A percentile compares a stretch with the other conserved stretches of the same genome.
phyloP scores from a whole-genome alignment of 2,797 vertebrate species.

The Tragelaphus oryx region DNA sequence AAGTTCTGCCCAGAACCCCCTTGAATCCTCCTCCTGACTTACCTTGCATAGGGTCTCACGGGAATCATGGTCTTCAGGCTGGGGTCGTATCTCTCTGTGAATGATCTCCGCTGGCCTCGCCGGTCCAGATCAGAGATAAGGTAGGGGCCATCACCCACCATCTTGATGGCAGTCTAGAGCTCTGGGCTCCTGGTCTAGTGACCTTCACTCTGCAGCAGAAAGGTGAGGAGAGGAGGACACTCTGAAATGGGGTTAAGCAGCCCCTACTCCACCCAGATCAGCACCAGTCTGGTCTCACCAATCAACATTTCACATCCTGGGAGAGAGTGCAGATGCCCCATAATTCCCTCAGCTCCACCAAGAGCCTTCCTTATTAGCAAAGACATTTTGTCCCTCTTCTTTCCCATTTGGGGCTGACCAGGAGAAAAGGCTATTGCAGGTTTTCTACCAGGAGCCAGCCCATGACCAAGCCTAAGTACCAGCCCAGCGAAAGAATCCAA shows the following conservation, averaged over 20 bases:
- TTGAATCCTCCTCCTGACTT: not conserved
- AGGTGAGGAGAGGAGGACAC: not conserved
- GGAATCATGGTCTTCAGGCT: slow-evolving; percentile 70
- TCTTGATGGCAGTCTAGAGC: not conserved
- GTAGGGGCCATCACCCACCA: slow-evolving; percentile 40
- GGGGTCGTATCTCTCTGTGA: slow-evolving; percentile 61
- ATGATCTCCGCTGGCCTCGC: slow-evolving; percentile 21
- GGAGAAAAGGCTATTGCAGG: not conserved
- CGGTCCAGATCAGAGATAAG: slow-evolving; percentile 56
- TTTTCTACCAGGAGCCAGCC: not conserved
- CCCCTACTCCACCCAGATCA: not conserved
- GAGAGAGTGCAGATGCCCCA: not conserved
- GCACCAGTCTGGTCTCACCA: not conserved
- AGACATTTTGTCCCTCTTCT: not conserved
- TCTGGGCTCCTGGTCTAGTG: not conserved
- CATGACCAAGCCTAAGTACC: not conserved
- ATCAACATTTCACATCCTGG: not conserved
- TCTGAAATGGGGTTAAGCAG: not conserved
- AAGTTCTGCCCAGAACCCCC: not conserved
- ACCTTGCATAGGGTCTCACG: slow-evolving; percentile 49
- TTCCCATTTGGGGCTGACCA: not conserved
- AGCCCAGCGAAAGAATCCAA: not conserved
- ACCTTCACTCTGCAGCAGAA: slow-evolving; percentile 30
- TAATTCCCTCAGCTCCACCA: not conserved
- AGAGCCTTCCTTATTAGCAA: not conserved